Evolutionary conservation across 1,140 invertebrate species (phyloP).

Genomic region (Eurosta solidaginis): DNA sequence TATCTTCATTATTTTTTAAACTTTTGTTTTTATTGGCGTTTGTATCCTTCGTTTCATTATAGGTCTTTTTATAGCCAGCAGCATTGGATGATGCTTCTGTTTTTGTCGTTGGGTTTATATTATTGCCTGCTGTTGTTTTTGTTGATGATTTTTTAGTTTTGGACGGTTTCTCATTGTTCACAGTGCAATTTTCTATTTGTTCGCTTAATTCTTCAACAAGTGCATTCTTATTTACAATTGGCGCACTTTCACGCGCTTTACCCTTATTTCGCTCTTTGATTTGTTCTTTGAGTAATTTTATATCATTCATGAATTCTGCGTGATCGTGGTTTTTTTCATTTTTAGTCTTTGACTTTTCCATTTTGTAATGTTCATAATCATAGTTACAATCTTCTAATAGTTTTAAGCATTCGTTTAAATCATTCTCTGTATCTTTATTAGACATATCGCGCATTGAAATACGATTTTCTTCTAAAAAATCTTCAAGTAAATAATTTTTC

Average conservation of each 20-base stretch:
- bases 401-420: slow-evolving; percentile 49
- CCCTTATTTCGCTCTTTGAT: slow-evolving; percentile 48
- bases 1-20: background rate
- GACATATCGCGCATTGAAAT: slow-evolving; percentile 56
- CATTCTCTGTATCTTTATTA: slow-evolving; percentile 51
- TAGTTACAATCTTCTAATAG: slow-evolving; percentile 49
- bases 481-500: slow-evolving; percentile 57
- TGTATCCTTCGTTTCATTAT: background rate
- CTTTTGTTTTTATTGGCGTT: background rate
- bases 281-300: slow-evolving; percentile 49
- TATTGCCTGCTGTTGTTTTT: background rate
- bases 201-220: background rate
- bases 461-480: slow-evolving; percentile 55
- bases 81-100: background rate
- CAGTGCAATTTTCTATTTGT: background rate
- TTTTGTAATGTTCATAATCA: slow-evolving; percentile 55
- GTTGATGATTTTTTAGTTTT: background rate
- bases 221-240: background rate
- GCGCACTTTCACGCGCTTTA: slow-evolving; percentile 37
- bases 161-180: background rate
- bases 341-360: slow-evolving; percentile 43
- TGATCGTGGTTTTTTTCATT: slow-evolving; percentile 43
- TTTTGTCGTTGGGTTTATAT: background rate
- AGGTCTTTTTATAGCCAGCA: background rate
- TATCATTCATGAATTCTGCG: slow-evolving; percentile 53